Conservation (phyloP, 2,113 vertebrate species). For the Archocentrus centrarchus region DNA sequence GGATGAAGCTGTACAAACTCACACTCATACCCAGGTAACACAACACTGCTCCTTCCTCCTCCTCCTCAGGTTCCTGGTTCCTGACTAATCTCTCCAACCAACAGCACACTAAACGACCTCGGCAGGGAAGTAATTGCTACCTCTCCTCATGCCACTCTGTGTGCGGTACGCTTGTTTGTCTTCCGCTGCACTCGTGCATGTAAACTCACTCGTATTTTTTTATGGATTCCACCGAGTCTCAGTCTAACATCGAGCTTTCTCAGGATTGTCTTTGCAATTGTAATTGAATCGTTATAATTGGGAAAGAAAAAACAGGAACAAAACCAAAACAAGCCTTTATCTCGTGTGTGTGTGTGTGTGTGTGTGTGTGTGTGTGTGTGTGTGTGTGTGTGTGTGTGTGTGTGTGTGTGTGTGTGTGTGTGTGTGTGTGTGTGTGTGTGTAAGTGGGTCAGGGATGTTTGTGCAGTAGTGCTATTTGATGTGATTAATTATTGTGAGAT, state of each 20-base stretch:
- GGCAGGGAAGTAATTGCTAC: constrained; percentile 23
- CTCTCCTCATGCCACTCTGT: not conserved
- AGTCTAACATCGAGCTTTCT: not conserved
- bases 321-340: not conserved
- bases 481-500: constrained; percentile 37
- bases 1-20: not conserved
- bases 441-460: constrained; percentile 49
- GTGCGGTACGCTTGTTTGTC: not conserved
- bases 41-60: not conserved
- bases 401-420: not conserved
- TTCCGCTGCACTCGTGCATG: not conserved
- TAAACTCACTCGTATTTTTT: not conserved
- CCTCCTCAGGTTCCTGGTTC: not conserved
- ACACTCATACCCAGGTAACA: not conserved
- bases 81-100: not conserved
- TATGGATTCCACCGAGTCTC: constrained; percentile 1
- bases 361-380: not conserved
- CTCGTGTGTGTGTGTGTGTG: not conserved
- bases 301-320: not conserved
- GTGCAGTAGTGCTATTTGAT: constrained; percentile 37
- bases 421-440: not conserved
- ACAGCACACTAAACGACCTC: not conserved
- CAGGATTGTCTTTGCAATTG: not conserved
- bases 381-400: not conserved
- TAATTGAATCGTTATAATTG: constrained; percentile 35